Evolutionary conservation across 2,888 invertebrate species (phyloP).

Genomic region (Reticulitermes lucifugus): DNA sequence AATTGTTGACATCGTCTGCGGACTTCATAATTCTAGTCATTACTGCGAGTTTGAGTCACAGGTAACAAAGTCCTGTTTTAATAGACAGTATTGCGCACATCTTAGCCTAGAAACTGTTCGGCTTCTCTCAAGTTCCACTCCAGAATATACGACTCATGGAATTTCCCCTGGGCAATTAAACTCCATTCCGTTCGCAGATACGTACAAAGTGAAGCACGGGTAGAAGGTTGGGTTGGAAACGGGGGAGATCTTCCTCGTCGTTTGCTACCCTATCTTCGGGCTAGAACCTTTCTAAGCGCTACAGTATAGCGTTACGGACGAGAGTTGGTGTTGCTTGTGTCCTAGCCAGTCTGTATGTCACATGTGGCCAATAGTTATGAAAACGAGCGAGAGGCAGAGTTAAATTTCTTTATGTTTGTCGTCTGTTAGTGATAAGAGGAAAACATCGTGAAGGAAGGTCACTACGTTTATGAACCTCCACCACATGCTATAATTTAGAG

Average conservation of each 20-base stretch:
- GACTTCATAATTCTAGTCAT: not conserved
- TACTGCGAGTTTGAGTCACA: not conserved
- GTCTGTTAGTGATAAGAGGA: not conserved
- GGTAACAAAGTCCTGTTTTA: not conserved
- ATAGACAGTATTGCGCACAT: not conserved
- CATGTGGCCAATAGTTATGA: not conserved
- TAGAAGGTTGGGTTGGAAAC: not conserved
- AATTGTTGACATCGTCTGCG: not conserved
- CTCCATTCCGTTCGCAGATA: constrained; percentile 15
- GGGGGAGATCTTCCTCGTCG: not conserved
- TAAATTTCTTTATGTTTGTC: not conserved
- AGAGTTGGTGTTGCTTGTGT: not conserved
- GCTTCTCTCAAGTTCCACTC: not conserved
- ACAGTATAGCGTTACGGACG: not conserved
- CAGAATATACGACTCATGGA: constrained; percentile 25
- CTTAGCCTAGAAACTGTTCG: not conserved
- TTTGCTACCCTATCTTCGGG: not conserved
- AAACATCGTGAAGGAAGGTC: no score
- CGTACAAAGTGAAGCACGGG: not conserved
- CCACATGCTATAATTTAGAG: no score
- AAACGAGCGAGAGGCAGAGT: not conserved
- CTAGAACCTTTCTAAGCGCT: not conserved
- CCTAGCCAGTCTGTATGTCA: not conserved
- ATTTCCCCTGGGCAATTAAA: constrained; percentile 39
- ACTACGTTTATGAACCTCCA: no score